Percentiles rank a stretch among this genome's conserved stretches.
phyloP scores from a whole-genome alignment of 2,888 invertebrate genomes.

The Xestia ashworthii region DNA sequence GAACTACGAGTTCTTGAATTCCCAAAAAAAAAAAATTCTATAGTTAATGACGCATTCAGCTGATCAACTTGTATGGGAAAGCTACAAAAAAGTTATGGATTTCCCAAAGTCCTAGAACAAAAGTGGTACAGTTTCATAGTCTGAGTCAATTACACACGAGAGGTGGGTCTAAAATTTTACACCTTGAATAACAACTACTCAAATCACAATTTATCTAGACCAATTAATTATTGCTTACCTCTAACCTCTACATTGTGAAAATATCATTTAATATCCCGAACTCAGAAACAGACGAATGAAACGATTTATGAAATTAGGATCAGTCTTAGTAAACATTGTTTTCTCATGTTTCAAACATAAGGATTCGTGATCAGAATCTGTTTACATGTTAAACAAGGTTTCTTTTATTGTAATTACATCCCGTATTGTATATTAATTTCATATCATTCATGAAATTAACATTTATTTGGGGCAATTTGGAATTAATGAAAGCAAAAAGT shows the following conservation, averaged over 20 bases:
- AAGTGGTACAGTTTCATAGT: no score
- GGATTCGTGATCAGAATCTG: slow-evolving; percentile 18
- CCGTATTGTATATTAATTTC: slow-evolving; percentile 12
- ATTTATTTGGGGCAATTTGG: not conserved
- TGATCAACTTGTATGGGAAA: no score
- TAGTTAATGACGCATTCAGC: no score
- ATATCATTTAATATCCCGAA: not conserved
- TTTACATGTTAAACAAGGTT: slow-evolving; percentile 19
- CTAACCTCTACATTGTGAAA: not conserved
- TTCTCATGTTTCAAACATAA: slow-evolving; percentile 41
- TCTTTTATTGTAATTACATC: slow-evolving; percentile 31
- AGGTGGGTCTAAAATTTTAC: no score
- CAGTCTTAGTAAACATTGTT: slow-evolving; percentile 20
- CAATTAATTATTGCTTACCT: slow-evolving; percentile 26
- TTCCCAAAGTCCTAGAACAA: no score
- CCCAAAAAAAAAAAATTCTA: no score
- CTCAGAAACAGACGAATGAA: not conserved
- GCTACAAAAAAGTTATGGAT: no score
- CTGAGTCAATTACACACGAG: no score
- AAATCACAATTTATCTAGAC: not conserved
- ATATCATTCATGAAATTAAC: slow-evolving; percentile 7
- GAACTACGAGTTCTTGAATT: no score
- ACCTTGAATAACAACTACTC: not conserved
- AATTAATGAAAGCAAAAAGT: slow-evolving; percentile 1
- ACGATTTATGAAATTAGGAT: slow-evolving; percentile 21